Base-by-base conservation (phyloP, 2,797 vertebrate genomes). In the Ispidina lecontei region DNA sequence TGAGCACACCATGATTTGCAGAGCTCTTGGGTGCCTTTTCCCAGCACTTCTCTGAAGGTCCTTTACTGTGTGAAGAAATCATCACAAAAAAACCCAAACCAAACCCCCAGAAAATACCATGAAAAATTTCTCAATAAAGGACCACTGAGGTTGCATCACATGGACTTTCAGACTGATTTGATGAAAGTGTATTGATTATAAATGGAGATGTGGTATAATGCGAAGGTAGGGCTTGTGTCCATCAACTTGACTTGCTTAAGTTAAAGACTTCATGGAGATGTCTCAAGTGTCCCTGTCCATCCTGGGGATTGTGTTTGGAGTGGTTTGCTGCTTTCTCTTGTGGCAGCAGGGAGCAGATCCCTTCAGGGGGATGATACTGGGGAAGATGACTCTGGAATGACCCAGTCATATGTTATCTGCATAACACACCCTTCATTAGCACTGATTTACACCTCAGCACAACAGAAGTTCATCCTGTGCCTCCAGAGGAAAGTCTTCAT, bases 331-430 rank as follows among this genome's bases (percentile, higher is more conserved):
- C 68, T 79, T 29, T 72, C 16, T 79, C 23, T 54, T 3, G 1
- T 23, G 46, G 77, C 59, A 92, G 58, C 28, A 74, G 25, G n/a
- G n/a, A 78, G 28, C 2, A 2, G 46, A 84, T 64, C 21, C 35
- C 41, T 1, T 0, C 0, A 1, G 11, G 18, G 26, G 25, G 20
- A 21, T 56, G 80, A 18, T 78, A 58, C 44, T 6, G 0, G 2
- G 22, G n/a, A 23, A 74, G 7, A 22, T 3, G 5, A 26, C 22
- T 72, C 63, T 37, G 33, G 23, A 49, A 25, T 22, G 21, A n/a
- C 20, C 43, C 75, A 52, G 52, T 37, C 28, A 3, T 9, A 18
- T n/a, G 22, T 63, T 8, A n/a, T 29, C 13, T 44, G 23, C 6
- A 9, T 25, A 35, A n/a, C 4, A 22, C 9, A 51, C 17, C 58